A percentile compares a stretch with the other conserved stretches of the same genome.
These are phyloP conservation scores for Scaptomyza pallida DNA, from an alignment of 1,140 invertebrate genomes.

Conservation along the genomic window DNA sequence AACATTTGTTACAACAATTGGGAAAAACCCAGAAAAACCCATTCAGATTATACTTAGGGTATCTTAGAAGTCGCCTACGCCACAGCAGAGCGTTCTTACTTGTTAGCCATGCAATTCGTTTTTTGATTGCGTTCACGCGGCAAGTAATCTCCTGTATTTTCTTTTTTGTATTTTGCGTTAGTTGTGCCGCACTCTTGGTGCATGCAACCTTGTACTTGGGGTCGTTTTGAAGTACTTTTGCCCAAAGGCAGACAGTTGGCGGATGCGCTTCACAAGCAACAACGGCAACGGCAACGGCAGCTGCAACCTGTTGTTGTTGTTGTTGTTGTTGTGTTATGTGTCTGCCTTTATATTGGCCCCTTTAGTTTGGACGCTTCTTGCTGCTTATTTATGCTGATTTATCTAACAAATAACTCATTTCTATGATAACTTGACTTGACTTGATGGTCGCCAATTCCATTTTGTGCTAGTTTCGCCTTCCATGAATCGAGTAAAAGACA, in stretches of 20 bases:
- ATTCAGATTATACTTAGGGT: no score
- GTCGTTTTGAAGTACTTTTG: not conserved
- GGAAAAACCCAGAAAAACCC: no score
- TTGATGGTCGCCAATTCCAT: not conserved
- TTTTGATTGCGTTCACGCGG: slow-evolving; percentile 53
- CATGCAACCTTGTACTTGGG: slow-evolving; percentile 13
- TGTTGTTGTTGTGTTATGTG: slow-evolving; percentile 16
- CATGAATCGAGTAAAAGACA: not conserved
- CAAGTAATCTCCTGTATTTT: slow-evolving; percentile 17
- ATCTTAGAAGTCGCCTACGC: no score
- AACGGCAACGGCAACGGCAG: no score
- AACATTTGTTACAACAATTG: no score
- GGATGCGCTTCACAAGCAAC: not conserved
- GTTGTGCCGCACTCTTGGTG: slow-evolving; percentile 1
- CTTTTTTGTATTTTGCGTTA: not conserved
- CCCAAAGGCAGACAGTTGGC: slow-evolving; percentile 2
- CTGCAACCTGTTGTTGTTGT: no score
- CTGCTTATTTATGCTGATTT: slow-evolving; percentile 50
- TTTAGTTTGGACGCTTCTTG: no score
- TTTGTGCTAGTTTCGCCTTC: not conserved
- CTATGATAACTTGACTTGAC: slow-evolving; percentile 59
- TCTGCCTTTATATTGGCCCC: slow-evolving; percentile 38
- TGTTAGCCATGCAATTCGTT: slow-evolving; percentile 48
- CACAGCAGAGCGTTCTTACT: slow-evolving; percentile 15
- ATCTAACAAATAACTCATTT: slow-evolving; percentile 65